Conservation (phyloP, 2,888 invertebrate species). For the Archips xylosteana region DNA sequence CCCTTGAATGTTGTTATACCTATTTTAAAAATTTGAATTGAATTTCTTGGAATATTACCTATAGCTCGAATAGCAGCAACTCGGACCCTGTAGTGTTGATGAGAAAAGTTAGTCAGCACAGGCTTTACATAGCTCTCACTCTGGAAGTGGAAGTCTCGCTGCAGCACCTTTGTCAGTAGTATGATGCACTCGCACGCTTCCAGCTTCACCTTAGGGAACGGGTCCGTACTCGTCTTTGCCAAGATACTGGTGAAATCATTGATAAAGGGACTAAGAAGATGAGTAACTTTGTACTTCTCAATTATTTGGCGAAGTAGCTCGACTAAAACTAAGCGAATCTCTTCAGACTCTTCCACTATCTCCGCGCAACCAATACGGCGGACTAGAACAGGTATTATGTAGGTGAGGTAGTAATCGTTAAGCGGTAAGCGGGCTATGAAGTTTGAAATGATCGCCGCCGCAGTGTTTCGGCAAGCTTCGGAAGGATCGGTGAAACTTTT, state of each 20-base stretch:
- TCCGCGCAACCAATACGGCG: constrained; percentile 92
- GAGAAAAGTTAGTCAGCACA: constrained; percentile 89
- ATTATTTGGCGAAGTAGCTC: constrained; percentile 88
- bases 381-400: constrained; percentile 90
- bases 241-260: constrained; percentile 91
- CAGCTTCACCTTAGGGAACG: constrained; percentile 92
- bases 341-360: constrained; percentile 89
- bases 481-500: constrained; percentile 83
- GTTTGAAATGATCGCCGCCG: constrained; percentile 83
- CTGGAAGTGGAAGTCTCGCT: constrained; percentile 90
- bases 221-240: constrained; percentile 89
- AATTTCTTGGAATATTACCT: constrained; percentile 70
- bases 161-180: constrained; percentile 86
- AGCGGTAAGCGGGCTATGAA: constrained; percentile 86
- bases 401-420: constrained; percentile 90
- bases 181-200: constrained; percentile 91
- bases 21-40: too few species aligned
- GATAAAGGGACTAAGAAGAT: constrained; percentile 88
- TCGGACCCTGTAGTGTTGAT: constrained; percentile 94
- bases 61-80: constrained; percentile 90
- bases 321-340: constrained; percentile 90
- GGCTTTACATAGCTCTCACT: constrained; percentile 91
- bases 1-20: too few species aligned
- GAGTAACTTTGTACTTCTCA: constrained; percentile 85
- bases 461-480: constrained; percentile 87